Evolutionary conservation across 2,888 invertebrate species (phyloP), one percentile per base, ranked within the genome.

Genomic region (Endotricha flammealis): DNA sequence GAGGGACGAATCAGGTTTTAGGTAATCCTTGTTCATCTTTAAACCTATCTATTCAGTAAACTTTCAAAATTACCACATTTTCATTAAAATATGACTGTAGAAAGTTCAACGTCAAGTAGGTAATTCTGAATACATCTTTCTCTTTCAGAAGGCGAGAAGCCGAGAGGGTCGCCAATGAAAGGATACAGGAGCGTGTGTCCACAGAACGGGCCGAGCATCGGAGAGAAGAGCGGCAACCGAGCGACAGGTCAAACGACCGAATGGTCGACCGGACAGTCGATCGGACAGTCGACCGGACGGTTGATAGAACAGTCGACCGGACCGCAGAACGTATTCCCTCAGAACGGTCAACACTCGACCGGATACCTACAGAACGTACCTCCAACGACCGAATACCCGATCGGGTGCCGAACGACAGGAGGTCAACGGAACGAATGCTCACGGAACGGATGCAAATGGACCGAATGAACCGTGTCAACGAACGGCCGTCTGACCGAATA

Each of bases 141-240:
- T n/a, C n/a, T 20, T 20, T 20, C 1, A 63, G 58, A 47, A 59
- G 55, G 30, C 46, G 57, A 8, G 63, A 64, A 12, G 54, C 56
- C 3, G 67, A 67, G 9, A 46, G 67, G 22, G 47, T 53, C 33
- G 53, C 58, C 8, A 52, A 57, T 37, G 65, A 67, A 32, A 58
- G 67, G 43, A 60, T 62, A 56, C 66, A 62, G 36, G 63, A 65
- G 28, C 55, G 65, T 22, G 43, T 57, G 27, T 50, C 64, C 17
- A 55, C 53, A 22, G 66, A 65, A 38, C 54, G 65, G 45, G 44
- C 57, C 29, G 71, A 67, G 41, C 62, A 59, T 29, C 61, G 67
- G 2, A 68, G 68, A 13, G 61, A 58, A 31, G 73, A 74, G 35
- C 46, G 70, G 9, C 42, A 6, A 7, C 8, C 52, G 61, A 54